A percentile compares a stretch with the other conserved stretches of the same genome.
Evolutionary conservation across 2,113 vertebrate species (phyloP).

Genomic region (Sardina pilchardus): DNA sequence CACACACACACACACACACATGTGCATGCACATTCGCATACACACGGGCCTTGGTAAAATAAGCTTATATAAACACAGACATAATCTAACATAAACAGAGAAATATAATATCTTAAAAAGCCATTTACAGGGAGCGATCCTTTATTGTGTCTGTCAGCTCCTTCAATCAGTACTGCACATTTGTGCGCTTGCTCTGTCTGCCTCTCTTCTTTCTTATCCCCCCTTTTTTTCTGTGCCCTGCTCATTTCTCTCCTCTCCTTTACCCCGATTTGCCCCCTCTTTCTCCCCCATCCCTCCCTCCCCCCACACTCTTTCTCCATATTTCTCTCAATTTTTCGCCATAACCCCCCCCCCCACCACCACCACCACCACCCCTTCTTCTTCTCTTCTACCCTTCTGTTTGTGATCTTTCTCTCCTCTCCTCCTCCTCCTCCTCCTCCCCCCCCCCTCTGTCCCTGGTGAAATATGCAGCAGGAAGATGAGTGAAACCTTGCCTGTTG

Average conservation of each 20-base stretch:
- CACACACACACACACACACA: slow-evolving; percentile 29
- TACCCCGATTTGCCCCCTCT: slow-evolving; percentile 40
- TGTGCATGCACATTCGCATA: slow-evolving; percentile 2
- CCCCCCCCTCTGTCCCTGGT: slow-evolving; percentile 50
- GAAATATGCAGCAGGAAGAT: slow-evolving; percentile 64
- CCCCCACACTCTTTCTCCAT: not conserved
- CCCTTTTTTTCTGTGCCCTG: not conserved
- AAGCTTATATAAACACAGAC: slow-evolving; percentile 54
- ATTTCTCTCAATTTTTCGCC: not conserved
- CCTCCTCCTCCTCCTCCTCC: slow-evolving; percentile 17
- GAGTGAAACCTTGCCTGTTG: slow-evolving; percentile 64
- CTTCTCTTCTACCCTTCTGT: slow-evolving; percentile 30
- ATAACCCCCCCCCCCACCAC: not conserved
- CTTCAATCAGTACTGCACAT: not conserved
- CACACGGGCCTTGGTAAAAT: slow-evolving; percentile 52
- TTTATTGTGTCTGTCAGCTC: slow-evolving; percentile 20
- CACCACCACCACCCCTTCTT: no score
- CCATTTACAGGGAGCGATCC: slow-evolving; percentile 15
- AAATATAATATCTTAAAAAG: slow-evolving; percentile 68
- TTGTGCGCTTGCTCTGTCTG: slow-evolving; percentile 15
- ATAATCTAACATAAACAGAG: slow-evolving; percentile 69
- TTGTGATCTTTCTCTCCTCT: slow-evolving; percentile 35
- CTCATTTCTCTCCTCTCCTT: slow-evolving; percentile 52
- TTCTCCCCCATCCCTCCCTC: slow-evolving; percentile 18
- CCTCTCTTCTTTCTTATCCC: not conserved